Evolutionary conservation across 2,797 vertebrate genomes (phyloP).

Genomic region (Dendrocincla tyrannina): DNA sequence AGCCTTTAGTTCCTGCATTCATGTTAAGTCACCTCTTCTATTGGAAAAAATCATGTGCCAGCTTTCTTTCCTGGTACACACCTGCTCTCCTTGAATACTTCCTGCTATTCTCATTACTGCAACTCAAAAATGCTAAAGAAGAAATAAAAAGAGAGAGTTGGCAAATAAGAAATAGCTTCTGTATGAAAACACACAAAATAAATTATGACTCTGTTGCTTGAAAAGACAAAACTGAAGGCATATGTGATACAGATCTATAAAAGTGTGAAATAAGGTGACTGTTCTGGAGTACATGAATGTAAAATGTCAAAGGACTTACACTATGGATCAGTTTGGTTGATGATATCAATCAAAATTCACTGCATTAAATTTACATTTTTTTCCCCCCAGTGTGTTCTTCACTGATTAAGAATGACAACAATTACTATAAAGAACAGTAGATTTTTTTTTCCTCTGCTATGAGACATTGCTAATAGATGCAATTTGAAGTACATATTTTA

Average conservation of each 20-base stretch:
- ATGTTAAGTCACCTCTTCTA: background rate
- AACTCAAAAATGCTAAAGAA: background rate
- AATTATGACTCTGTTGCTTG: background rate
- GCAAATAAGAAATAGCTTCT: background rate
- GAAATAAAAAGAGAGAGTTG: background rate
- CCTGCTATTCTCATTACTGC: background rate
- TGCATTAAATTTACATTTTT: background rate
- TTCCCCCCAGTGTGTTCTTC: background rate
- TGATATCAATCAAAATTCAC: background rate
- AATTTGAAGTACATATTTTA: background rate
- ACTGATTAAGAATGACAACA: background rate
- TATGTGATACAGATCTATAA: background rate
- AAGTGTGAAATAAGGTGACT: background rate
- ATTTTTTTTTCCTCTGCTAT: background rate
- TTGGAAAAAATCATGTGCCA: background rate
- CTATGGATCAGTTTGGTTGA: accelerated
- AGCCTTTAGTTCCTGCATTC: background rate
- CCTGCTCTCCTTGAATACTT: background rate
- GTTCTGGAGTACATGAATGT: background rate
- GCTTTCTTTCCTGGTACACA: background rate
- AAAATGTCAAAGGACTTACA: background rate
- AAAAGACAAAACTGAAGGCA: background rate
- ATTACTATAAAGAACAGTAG: background rate
- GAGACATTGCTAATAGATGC: background rate
- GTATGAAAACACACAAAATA: background rate